Evolutionary conservation across 2,113 vertebrate species (phyloP), one percentile per base, ranked within the genome.

Genomic region (Sinocyclocheilus anshuiensis): DNA sequence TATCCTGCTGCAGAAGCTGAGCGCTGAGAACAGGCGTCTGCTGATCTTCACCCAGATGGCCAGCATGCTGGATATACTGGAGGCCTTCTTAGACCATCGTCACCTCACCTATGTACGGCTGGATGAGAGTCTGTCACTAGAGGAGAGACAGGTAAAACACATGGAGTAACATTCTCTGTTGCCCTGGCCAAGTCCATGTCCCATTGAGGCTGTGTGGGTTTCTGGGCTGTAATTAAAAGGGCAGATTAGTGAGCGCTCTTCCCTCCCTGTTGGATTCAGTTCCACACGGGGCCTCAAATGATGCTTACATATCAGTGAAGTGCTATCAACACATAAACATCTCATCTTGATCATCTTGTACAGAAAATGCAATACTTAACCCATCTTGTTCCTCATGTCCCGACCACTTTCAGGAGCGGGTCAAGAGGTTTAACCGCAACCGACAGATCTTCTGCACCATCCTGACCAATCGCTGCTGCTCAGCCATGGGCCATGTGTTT

Each of bases 381-480:
- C 20, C 77, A 36, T 80, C 29, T 26, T 61, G 22, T 22, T 67
- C 71, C 74, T 29, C 29, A 16, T 33, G 8, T 26, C 5, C 69
- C 48, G 9, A 72, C 26, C 76, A 22, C 22, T 79, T 87, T 65
- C 87, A 98, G 97, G 96, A 96, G 86, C 93, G 95, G 72, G 96
- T 97, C 93, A 97, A 95, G 88, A 95, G 89, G 84, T 98, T 98
- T 89, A 98, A 98, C 92, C 94, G 94, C 88, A 96, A 96, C 93
- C 95, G 94, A 87, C 96, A 95, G 86, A 95, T 98, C 80, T 97
- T 97, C 94, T 97, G 97, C 89, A 94, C 95, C 90, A 97, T 98
- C 92, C 94, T 98, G 83, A 97, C 97, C 89, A 97, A 97, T 84
- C 96, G 96, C 88, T 97, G 97, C 91, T 96, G 96, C 86, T 94